Evolutionary conservation across 2,797 vertebrate genomes (phyloP).

Genomic region (Thamnophis elegans): DNA sequence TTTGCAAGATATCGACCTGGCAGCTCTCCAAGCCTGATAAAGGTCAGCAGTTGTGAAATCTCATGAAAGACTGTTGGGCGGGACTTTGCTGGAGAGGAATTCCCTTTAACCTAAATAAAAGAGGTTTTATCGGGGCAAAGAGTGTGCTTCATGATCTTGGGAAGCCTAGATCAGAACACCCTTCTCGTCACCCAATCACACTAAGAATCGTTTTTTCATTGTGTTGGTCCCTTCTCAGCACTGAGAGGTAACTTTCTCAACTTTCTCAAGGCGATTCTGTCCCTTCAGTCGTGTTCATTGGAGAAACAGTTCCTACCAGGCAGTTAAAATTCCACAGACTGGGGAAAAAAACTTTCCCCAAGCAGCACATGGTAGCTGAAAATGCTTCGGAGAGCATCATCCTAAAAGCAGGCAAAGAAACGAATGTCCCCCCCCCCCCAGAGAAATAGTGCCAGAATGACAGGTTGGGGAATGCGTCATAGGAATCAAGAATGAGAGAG

Average conservation of each 20-base stretch:
- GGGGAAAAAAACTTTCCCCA: not conserved
- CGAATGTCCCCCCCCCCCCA: not conserved
- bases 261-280: not conserved
- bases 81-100: too few relatives aligned
- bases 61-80: too few relatives aligned
- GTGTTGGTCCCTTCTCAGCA: not conserved
- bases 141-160: too few relatives aligned
- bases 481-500: not conserved
- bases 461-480: not conserved
- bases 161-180: too few relatives aligned
- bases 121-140: too few relatives aligned
- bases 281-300: not conserved
- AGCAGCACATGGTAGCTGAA: not conserved
- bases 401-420: not conserved
- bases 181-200: not conserved
- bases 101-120: too few relatives aligned
- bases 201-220: not conserved
- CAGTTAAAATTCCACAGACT: not conserved
- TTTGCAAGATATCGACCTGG: too few relatives aligned
- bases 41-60: too few relatives aligned
- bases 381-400: not conserved
- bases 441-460: not conserved
- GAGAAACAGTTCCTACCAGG: not conserved
- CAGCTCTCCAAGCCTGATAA: too few relatives aligned
- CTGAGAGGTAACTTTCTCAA: not conserved